Evolutionary conservation across 2,888 invertebrate genomes (phyloP).

Genomic region (Stomorhina lunata): DNA sequence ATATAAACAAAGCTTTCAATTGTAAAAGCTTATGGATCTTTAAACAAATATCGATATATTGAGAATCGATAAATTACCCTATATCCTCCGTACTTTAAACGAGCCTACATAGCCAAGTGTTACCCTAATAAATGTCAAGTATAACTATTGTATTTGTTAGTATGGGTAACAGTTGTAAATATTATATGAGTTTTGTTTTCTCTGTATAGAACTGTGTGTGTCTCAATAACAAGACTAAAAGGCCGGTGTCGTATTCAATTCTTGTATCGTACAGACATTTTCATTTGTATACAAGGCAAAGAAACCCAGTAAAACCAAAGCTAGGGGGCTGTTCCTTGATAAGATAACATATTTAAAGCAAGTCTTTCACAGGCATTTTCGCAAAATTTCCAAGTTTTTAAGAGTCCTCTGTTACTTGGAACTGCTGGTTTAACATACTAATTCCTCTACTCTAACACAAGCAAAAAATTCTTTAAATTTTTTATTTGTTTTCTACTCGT

Average conservation of each 20-base stretch:
- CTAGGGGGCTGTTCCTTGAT: no score
- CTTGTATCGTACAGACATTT: neutral
- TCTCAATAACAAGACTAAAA: constrained; percentile 56
- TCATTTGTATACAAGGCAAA: neutral
- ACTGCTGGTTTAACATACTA: no score
- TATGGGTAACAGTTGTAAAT: constrained; percentile 39
- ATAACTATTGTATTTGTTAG: neutral
- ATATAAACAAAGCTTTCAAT: no score
- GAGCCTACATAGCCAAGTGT: neutral
- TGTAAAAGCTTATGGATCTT: no score
- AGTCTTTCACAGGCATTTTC: no score
- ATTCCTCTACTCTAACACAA: neutral
- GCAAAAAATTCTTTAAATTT: constrained; percentile 15
- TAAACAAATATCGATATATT: no score
- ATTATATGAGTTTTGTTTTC: constrained; percentile 45
- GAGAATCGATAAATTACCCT: no score
- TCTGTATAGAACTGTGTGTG: no score
- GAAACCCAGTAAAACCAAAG: no score
- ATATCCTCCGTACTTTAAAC: neutral
- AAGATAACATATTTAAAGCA: no score
- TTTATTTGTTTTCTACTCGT: neutral
- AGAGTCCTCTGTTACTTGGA: no score
- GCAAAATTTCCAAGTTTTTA: no score
- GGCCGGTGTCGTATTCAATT: constrained; percentile 55
- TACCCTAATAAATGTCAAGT: constrained; percentile 18